A percentile compares a stretch with the other conserved stretches of the same genome.
These are phyloP conservation scores for Serrognathus titanus DNA, from an alignment of 2,888 invertebrate genomes.

Conservation along the genomic window DNA sequence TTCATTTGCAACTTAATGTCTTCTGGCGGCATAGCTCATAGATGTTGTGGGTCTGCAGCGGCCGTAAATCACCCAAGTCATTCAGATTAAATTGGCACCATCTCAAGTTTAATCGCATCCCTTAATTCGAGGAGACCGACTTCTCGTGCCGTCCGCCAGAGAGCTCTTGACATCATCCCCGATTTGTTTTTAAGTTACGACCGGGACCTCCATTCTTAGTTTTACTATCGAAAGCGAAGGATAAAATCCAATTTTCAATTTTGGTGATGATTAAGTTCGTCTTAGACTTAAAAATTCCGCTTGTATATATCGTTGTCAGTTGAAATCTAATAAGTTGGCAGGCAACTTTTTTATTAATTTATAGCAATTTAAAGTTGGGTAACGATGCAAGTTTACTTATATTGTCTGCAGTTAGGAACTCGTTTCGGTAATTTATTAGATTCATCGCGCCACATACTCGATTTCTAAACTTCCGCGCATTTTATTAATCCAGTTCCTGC, in stretches of 20 bases:
- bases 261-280: background rate
- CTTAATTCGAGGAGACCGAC: background rate
- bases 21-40: conserved; percentile 10
- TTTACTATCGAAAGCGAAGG: too few species aligned
- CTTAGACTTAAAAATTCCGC: background rate
- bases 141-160: background rate
- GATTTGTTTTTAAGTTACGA: too few species aligned
- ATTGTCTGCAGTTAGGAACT: conserved; percentile 1
- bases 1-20: conserved; percentile 17
- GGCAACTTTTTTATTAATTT: conserved; percentile 1
- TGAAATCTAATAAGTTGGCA: background rate
- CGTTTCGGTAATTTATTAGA: conserved; percentile 1
- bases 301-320: background rate
- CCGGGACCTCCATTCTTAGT: too few species aligned
- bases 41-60: conserved; percentile 6
- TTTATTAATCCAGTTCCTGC: too few species aligned
- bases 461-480: background rate
- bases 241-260: too few species aligned
- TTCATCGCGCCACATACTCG: background rate
- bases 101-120: conserved; percentile 18
- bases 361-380: background rate
- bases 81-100: conserved; percentile 23
- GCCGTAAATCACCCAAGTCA: conserved; percentile 13
- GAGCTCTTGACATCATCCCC: too few species aligned
- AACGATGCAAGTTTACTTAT: conserved; percentile 1